Evolutionary conservation across 2,888 invertebrate genomes (phyloP), one percentile per base, ranked within the genome.

Genomic region (Hypomecis punctinalis): DNA sequence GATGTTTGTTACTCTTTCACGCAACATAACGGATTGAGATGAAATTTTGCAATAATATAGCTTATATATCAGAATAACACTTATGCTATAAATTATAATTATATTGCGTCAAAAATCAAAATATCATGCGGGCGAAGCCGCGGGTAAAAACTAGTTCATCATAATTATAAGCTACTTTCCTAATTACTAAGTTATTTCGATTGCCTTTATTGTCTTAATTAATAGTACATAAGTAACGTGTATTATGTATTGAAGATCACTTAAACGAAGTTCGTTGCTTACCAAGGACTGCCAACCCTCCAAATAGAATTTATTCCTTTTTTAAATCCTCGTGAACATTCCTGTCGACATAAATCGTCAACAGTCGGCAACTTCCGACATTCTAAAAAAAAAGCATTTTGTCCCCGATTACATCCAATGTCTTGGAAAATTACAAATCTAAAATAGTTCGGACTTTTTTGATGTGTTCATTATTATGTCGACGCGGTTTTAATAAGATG

Each of bases 291-390:
- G 36, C 13, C 36, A 49, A 43, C 47, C 47, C 37, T 40, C 39
- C 56, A 37, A 56, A 56, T 5, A 39, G 64, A 52, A 86, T 88
- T 83, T 84, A 82, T 86, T 89, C 87, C 80, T 77, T 80, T 86
- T 82, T 77, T 70, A 81, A 86, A 88, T 88, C 86, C 88, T 76
- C 84, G 71, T 75, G 71, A 75, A 74, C 79, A 73, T 81, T 79
- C 77, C 80, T 83, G 86, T 83, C 86, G 76, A 79, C 87, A 90
- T 91, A 91, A 91, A 92, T 91, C 85, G 84, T 84, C 74, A 66
- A 72, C 66, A 72, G 72, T 70, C 75, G 76, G 78, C 81, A 78
- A 76, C 81, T 90, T 91, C 89, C 90, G 88, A 89, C 90, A 87
- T 87, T 89, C 87, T 51, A 65, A 49, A 53, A 76, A 76, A 89